Evolutionary conservation across 2,113 vertebrate genomes (phyloP).

Genomic region (Burhinus oedicnemus): DNA sequence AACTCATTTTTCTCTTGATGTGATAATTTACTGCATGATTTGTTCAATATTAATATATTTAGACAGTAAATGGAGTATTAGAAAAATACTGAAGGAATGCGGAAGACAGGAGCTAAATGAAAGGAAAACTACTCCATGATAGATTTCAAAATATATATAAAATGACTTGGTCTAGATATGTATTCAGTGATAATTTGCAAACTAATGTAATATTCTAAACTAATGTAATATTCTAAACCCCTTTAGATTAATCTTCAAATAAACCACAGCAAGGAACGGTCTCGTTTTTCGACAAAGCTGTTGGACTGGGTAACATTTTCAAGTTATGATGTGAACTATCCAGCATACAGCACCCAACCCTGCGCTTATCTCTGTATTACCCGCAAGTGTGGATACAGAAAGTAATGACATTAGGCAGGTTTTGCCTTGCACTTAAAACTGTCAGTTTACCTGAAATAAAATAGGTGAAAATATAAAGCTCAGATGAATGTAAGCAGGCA

Average conservation of each 20-base stretch:
- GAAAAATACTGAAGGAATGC: not conserved
- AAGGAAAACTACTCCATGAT: not conserved
- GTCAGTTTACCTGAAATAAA: not conserved
- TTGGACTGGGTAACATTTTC: not conserved
- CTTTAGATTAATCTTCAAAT: not conserved
- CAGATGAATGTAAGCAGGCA: not conserved
- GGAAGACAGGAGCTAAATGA: not conserved
- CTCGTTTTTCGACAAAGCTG: not conserved
- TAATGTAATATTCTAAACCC: not conserved
- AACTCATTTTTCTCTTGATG: not conserved
- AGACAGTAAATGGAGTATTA: not conserved
- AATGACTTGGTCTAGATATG: not conserved
- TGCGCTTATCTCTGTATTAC: not conserved
- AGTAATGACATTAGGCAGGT: not conserved
- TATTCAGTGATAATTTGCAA: not conserved
- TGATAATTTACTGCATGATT: not conserved
- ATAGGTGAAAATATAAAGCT: not conserved
- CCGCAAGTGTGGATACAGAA: not conserved
- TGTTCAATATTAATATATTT: not conserved
- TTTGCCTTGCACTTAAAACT: not conserved
- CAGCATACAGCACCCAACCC: not conserved
- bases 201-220: not conserved
- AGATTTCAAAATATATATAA: not conserved
- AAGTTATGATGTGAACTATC: accelerated
- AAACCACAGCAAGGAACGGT: not conserved